These are phyloP conservation scores for Phyllotreta cruciferae DNA, from an alignment of 2,888 invertebrate genomes.

Conservation along the genomic window DNA sequence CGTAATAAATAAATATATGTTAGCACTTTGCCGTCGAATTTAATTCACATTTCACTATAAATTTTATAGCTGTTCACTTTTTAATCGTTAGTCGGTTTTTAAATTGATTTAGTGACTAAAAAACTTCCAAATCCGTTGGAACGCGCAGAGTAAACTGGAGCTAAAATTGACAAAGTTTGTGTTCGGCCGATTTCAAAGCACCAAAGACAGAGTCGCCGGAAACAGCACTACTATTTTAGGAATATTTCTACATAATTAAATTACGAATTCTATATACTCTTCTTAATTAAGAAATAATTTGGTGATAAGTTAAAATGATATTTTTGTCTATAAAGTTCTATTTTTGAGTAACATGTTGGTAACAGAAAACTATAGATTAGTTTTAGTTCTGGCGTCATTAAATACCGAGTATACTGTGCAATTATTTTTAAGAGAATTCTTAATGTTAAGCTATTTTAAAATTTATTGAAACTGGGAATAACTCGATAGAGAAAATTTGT, in stretches of 20 bases:
- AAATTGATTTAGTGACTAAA: conserved; percentile 36
- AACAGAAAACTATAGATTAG: no score
- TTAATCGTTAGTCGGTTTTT: conserved; percentile 39
- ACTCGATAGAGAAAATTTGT: no score
- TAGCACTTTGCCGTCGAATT: conserved; percentile 39
- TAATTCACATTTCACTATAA: conserved; percentile 38
- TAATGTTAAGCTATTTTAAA: no score
- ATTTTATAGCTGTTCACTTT: conserved; percentile 36
- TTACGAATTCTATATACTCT: not conserved
- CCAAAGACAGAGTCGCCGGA: conserved; percentile 20
- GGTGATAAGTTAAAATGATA: no score
- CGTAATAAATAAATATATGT: conserved; percentile 30
- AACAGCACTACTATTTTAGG: conserved; percentile 14
- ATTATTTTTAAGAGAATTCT: no score
- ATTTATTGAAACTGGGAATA: no score
- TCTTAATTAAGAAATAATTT: not conserved
- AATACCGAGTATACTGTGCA: no score
- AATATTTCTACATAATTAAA: not conserved
- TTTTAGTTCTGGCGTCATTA: no score
- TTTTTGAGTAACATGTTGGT: no score
- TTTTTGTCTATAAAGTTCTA: no score
- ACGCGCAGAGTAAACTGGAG: conserved; percentile 45
- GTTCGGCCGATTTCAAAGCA: conserved; percentile 27
- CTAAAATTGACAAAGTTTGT: conserved; percentile 50
- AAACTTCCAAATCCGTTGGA: conserved; percentile 42